A percentile compares a stretch with the other conserved stretches of the same genome.
Conservation (phyloP, 2,888 invertebrate species). For the Mystacides longicornis region DNA sequence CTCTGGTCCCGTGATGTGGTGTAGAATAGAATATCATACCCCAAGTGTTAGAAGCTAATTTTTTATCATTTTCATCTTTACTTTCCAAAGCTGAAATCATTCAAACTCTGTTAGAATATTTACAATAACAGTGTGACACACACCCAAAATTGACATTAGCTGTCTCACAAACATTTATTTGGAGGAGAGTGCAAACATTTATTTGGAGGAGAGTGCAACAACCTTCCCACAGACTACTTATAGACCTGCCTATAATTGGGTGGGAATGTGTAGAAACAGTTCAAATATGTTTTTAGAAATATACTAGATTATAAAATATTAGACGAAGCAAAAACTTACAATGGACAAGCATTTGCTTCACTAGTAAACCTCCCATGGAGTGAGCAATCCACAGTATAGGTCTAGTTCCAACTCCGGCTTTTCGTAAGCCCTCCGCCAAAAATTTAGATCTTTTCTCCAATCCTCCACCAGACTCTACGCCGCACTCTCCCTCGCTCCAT, state of each 20-base stretch:
- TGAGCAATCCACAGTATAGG: slow-evolving; percentile 90
- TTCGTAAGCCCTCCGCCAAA: slow-evolving; percentile 57
- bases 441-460: slow-evolving; percentile 61
- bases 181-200: too few species aligned
- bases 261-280: too few species aligned
- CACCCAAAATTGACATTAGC: too few species aligned
- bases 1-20: slow-evolving; percentile 78
- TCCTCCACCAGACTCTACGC: slow-evolving; percentile 46
- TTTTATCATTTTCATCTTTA: slow-evolving; percentile 42
- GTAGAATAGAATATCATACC: slow-evolving; percentile 85
- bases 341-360: slow-evolving; percentile 75
- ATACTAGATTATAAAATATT: too few species aligned
- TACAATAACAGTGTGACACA: too few species aligned
- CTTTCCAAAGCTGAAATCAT: slow-evolving; percentile 43
- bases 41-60: slow-evolving; percentile 64
- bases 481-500: slow-evolving; percentile 66
- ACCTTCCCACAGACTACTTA: too few species aligned
- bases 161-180: too few species aligned
- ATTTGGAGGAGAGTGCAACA: too few species aligned
- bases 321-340: too few species aligned
- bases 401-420: slow-evolving; percentile 70
- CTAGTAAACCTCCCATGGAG: slow-evolving; percentile 92
- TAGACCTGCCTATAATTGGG: not conserved
- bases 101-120: too few species aligned
- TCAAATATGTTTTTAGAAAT: too few species aligned